Evolutionary conservation across 2,113 vertebrate species (phyloP).

Genomic region (Osmerus mordax): DNA sequence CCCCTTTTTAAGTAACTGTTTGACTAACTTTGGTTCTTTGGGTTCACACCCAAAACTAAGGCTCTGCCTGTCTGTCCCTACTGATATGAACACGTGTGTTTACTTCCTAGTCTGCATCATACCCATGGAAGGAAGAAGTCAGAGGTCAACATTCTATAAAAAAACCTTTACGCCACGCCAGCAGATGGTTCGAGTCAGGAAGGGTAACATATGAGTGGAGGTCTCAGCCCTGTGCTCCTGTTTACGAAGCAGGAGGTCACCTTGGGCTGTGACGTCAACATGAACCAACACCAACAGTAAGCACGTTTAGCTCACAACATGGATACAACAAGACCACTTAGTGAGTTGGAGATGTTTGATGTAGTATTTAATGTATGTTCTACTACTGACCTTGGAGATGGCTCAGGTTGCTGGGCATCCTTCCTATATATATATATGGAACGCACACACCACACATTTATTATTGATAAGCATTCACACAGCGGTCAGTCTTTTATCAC

Average conservation of each 20-base stretch:
- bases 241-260: not conserved
- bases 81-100: not conserved
- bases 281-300: not conserved
- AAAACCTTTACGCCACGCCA: conserved; percentile 14
- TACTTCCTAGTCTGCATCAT: too few species aligned
- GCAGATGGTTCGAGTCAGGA: conserved; percentile 11
- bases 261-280: not conserved
- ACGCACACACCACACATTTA: not conserved
- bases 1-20: too few species aligned
- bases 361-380: not conserved
- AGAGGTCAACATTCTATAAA: conserved; percentile 2
- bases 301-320: not conserved
- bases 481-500: not conserved
- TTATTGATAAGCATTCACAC: conserved; percentile 10
- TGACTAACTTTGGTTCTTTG: too few species aligned
- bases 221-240: conserved; percentile 1
- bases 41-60: too few species aligned
- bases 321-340: too few species aligned
- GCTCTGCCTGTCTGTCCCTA: too few species aligned
- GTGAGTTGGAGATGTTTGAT: not conserved
- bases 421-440: conserved; percentile 75
- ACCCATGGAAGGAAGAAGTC: conserved; percentile 22
- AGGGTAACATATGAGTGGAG: conserved; percentile 6
- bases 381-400: conserved; percentile 87
- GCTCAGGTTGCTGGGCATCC: conserved; percentile 84